Evolutionary conservation across 1,140 invertebrate species (phyloP), one percentile per base, ranked within the genome.

Genomic region (Macrocentrus cingulum): DNA sequence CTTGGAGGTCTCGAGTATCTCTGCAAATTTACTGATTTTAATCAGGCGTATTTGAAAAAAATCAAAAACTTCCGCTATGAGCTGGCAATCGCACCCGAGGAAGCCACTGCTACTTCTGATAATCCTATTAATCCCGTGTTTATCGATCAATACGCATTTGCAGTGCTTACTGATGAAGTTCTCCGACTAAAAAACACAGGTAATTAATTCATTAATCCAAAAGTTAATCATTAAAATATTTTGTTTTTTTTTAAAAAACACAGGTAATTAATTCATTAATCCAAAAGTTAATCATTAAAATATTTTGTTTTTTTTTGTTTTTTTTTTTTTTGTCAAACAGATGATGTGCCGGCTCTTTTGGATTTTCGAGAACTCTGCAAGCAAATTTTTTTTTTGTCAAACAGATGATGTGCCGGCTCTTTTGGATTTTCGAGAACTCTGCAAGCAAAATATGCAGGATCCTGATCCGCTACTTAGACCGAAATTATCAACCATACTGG

Each of bases 61-160:
- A 85, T 86, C 18, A 83, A 84, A 69, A 83, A 80, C 46, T 83
- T 85, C 61, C 85, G 91, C 46, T 87, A 87, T 71, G 83, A 88
- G 63, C 84, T 84, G 64, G 84, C 84, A 16, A 78, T 92, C 29
- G 84, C 90, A 68, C 83, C 86, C 1, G 85, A 88, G 75, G 89
- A 91, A 81, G 84, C 87, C 55, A 72, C 68, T 34, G 68, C 77
- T 5, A 79, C 82, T 13, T 66, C 69, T 29, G 56, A 67, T 15
- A 70, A 71, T 32, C 59, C 54, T 13, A 63, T 70, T 58, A 66
- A 76, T 70, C 81, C 77, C 34, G 76, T 82, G 66, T 79, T 80
- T 45, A 84, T 93, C 56, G 92, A 95, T 80, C 83, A 88, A 62
- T 94, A 86, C 80, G 87, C 87, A 4, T 93, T 92, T 84, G 89